A percentile compares a stretch with the other conserved stretches of the same genome.
phyloP scores from a whole-genome alignment of 2,113 vertebrate species.

The Cichladusa arquata region DNA sequence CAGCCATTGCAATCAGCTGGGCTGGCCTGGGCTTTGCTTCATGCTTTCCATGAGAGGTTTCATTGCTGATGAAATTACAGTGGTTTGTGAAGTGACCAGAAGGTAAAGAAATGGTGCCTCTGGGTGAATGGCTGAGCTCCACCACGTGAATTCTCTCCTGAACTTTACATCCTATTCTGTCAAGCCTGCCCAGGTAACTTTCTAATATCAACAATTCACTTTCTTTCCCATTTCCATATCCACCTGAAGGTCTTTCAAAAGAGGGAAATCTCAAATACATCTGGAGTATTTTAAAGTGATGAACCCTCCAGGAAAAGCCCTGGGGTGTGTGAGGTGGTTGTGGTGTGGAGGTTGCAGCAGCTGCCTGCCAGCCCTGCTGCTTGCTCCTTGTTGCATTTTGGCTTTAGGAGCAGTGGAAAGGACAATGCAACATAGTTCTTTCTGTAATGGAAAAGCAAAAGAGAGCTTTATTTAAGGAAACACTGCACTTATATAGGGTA shows the following conservation, averaged over 20 bases:
- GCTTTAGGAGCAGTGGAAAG: too few species aligned
- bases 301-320: rapidly evolving
- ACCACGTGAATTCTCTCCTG: background rate
- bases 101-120: background rate
- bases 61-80: background rate
- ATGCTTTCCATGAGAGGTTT: background rate
- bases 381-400: too few species aligned
- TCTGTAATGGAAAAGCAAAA: too few species aligned
- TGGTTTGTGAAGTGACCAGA: background rate
- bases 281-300: background rate
- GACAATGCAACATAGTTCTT: too few species aligned
- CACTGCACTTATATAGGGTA: too few species aligned
- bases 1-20: background rate
- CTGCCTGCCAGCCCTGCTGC: background rate
- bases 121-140: background rate
- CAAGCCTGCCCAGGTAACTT: background rate
- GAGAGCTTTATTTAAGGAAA: too few species aligned
- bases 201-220: background rate
- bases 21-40: background rate
- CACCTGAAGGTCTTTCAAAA: background rate
- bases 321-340: background rate
- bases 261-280: background rate
- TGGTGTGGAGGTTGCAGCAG: too few species aligned
- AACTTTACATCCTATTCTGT: background rate
- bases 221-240: background rate